Evolutionary conservation across 1,140 invertebrate species (phyloP).

Genomic region (Camponotus vicinus): DNA sequence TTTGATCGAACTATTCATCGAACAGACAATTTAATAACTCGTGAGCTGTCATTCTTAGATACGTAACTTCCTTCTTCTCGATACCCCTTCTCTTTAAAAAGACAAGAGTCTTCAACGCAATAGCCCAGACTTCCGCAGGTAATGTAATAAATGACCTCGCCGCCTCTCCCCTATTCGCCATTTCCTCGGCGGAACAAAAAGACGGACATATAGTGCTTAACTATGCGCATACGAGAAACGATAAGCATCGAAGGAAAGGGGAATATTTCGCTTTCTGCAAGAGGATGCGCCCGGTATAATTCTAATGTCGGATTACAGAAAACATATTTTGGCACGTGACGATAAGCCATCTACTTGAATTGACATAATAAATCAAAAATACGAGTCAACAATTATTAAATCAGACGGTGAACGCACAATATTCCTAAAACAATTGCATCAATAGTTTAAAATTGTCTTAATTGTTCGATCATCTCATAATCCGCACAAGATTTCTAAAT

Average conservation of each 20-base stretch:
- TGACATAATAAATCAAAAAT: not conserved
- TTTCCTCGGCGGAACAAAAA: conserved; percentile 71
- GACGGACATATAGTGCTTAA: conserved; percentile 71
- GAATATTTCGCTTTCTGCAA: conserved; percentile 54
- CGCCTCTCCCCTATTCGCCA: conserved; percentile 62
- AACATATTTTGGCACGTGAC: conserved; percentile 47
- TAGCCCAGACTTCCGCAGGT: conserved; percentile 73
- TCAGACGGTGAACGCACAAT: not conserved
- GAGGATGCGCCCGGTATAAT: not conserved
- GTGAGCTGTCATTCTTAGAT: conserved; percentile 35
- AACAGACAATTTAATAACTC: not conserved
- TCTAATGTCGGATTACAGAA: conserved; percentile 19
- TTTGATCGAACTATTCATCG: conserved; percentile 1
- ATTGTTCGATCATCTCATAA: not conserved
- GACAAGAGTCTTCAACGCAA: conserved; percentile 72
- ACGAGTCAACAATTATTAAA: not conserved
- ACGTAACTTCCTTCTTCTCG: conserved; percentile 37
- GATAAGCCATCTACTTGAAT: not conserved
- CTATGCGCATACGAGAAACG: conserved; percentile 69
- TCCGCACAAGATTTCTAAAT: not conserved
- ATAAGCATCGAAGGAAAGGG: conserved; percentile 70
- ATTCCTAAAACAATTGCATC: not conserved
- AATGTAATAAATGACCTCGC: conserved; percentile 74
- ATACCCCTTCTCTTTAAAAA: conserved; percentile 17
- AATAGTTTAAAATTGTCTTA: not conserved